Conservation (phyloP, 53 echinoderm and acorn worm genomes). For the Mesocentrotus franciscanus region DNA sequence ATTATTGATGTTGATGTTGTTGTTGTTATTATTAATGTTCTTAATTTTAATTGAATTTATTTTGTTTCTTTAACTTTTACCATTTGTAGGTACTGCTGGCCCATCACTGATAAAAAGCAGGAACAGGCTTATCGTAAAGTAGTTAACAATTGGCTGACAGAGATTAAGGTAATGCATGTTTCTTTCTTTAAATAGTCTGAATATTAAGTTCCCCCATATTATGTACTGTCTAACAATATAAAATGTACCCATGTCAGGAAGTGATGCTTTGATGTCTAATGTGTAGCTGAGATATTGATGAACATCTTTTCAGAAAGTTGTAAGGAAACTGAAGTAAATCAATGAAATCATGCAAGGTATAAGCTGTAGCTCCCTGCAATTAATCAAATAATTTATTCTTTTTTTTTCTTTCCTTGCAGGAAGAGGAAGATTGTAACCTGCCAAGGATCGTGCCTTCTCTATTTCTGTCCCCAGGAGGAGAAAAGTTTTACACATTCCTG, state of each 20-base stretch:
- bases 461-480: constrained; percentile 96
- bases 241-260: background rate
- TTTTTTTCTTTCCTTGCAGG: constrained; percentile 38
- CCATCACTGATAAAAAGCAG: constrained; percentile 90
- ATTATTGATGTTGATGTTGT: no score
- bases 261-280: background rate
- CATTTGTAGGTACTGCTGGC: constrained; percentile 84
- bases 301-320: background rate
- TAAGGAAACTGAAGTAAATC: background rate
- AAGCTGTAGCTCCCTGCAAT: background rate
- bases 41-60: no score
- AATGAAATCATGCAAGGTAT: no score
- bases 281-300: background rate
- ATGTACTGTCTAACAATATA: background rate
- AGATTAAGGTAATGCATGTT: constrained; percentile 82
- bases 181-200: background rate
- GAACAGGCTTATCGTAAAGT: constrained; percentile 88
- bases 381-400: background rate
- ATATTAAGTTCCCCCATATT: background rate
- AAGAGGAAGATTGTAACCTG: constrained; percentile 84
- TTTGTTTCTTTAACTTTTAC: background rate
- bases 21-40: no score
- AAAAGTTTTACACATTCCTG: constrained; percentile 88
- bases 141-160: constrained; percentile 78
- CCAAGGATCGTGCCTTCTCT: constrained; percentile 96